Conservation (phyloP, 2,113 vertebrate genomes). For the Pachyramphus minor region DNA sequence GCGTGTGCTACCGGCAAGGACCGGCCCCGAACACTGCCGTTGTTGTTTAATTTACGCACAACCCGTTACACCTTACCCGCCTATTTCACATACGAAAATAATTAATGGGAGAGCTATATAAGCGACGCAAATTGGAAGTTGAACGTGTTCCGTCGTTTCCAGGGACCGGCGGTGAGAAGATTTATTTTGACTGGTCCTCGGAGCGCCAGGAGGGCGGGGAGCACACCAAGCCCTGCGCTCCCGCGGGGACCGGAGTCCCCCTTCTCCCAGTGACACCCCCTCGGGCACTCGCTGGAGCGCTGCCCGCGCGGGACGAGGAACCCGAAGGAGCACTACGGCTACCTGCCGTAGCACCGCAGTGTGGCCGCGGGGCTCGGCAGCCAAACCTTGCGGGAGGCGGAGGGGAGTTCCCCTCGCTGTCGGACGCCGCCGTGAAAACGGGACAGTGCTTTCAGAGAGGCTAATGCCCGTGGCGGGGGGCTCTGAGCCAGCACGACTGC, state of each 20-base stretch:
- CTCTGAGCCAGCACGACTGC: neutral
- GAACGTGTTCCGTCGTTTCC: neutral
- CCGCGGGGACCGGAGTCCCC: rapidly evolving
- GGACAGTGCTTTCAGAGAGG: neutral
- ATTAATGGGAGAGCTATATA: neutral
- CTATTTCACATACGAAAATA: constrained; percentile 36
- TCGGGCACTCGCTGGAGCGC: no score
- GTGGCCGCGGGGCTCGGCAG: neutral
- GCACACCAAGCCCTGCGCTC: neutral
- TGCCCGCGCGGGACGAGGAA: neutral
- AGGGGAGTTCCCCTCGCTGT: neutral
- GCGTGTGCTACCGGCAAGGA: neutral
- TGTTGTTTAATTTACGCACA: constrained; percentile 70
- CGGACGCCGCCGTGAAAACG: neutral
- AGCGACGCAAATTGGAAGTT: neutral
- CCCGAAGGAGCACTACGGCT: neutral
- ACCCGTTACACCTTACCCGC: constrained; percentile 44
- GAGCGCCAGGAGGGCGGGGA: neutral
- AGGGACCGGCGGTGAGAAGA: neutral
- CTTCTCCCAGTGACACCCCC: no score
- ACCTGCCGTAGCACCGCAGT: no score
- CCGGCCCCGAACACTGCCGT: constrained; percentile 37
- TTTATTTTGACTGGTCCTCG: neutral
- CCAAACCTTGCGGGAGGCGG: rapidly evolving
- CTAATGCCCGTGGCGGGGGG: neutral